A percentile compares a stretch with the other conserved stretches of the same genome.
Conservation (phyloP, 2,113 vertebrate genomes). For the Empidonax alnorum region DNA sequence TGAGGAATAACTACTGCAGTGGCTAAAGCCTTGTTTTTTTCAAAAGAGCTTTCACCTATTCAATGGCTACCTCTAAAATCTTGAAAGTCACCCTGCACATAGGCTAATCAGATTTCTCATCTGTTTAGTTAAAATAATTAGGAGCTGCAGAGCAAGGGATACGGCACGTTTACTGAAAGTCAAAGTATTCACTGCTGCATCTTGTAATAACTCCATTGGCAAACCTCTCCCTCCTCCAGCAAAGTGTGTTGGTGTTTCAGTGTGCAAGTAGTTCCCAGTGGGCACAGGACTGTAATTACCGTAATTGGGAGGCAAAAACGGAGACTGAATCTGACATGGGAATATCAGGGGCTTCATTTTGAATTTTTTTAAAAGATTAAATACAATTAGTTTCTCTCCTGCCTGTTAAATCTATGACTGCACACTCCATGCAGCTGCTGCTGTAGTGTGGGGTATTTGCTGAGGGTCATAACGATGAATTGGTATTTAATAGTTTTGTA, state of each 20-base stretch:
- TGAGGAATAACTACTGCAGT: rapidly evolving
- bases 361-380: not conserved
- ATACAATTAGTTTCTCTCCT: not conserved
- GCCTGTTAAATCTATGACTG: not conserved
- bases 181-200: not conserved
- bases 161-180: not conserved
- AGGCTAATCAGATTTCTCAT: not conserved
- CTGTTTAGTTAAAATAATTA: not conserved
- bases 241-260: not conserved
- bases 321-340: not conserved
- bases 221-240: not conserved
- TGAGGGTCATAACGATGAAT: not conserved
- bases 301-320: not conserved
- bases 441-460: not conserved
- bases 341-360: not conserved
- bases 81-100: not conserved
- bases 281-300: slow-evolving; percentile 33
- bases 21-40: not conserved
- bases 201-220: not conserved
- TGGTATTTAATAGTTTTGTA: not conserved
- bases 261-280: not conserved
- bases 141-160: not conserved
- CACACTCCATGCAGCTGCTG: not conserved
- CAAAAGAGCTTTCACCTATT: not conserved
- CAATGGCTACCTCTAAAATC: not conserved